Evolutionary conservation across 2,797 vertebrate species (phyloP).

Genomic region (Pipistrellus nathusii): DNA sequence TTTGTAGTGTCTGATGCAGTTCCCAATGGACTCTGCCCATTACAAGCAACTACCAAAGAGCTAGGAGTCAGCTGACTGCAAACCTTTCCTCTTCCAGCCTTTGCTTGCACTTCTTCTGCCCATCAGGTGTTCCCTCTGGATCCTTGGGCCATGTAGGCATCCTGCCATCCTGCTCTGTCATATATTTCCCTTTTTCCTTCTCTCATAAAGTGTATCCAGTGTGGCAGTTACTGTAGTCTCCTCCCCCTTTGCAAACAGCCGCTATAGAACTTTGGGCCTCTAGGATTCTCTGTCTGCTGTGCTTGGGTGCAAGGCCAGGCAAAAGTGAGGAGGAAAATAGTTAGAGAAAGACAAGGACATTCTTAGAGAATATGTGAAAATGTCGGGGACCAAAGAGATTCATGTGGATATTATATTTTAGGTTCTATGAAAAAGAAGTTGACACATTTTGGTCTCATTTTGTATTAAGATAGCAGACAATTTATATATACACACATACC

Average conservation of each 20-base stretch:
- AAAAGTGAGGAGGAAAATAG: background rate
- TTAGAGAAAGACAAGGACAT: background rate
- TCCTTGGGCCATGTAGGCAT: background rate
- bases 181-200: background rate
- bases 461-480: background rate
- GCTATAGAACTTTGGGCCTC: constrained; percentile 35
- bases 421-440: background rate
- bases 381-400: no score
- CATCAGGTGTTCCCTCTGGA: background rate
- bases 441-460: background rate
- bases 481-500: no score
- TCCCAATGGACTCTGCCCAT: background rate
- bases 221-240: constrained; percentile 41
- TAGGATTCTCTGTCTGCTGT: constrained; percentile 16
- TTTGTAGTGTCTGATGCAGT: background rate
- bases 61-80: background rate
- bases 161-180: background rate
- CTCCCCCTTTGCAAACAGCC: background rate
- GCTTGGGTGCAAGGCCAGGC: background rate
- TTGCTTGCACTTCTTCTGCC: background rate
- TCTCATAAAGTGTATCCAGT: background rate
- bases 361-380: background rate
- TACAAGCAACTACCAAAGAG: background rate
- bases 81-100: background rate
- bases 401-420: background rate